Evolutionary conservation across 2,888 invertebrate genomes (phyloP).

Genomic region (Dolomedes plantarius): DNA sequence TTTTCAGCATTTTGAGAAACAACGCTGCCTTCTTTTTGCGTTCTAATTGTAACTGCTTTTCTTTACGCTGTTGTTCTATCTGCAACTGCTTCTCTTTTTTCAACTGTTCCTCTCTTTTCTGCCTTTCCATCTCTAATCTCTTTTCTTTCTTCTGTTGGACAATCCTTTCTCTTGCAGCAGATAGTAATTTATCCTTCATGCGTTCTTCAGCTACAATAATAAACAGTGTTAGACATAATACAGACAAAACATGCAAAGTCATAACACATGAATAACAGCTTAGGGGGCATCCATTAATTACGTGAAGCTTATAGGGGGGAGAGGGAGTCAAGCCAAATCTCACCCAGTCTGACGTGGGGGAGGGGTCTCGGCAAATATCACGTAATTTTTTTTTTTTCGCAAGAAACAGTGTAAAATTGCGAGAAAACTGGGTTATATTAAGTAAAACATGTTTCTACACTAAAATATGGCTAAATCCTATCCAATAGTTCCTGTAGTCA

Average conservation of each 20-base stretch:
- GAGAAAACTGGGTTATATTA: too few relatives aligned
- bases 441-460: too few relatives aligned
- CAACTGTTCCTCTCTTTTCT: conserved; percentile 44
- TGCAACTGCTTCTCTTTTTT: conserved; percentile 72
- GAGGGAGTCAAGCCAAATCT: too few relatives aligned
- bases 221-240: background rate
- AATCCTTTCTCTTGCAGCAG: conserved; percentile 77
- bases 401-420: too few relatives aligned
- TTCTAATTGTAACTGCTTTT: conserved; percentile 79
- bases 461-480: too few relatives aligned
- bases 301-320: too few relatives aligned
- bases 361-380: too few relatives aligned
- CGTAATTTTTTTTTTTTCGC: too few relatives aligned
- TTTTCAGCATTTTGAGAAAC: conserved; percentile 80
- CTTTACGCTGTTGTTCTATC: conserved; percentile 76
- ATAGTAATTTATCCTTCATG: conserved; percentile 74
- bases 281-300: too few relatives aligned
- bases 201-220: conserved; percentile 76
- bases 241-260: background rate
- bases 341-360: too few relatives aligned
- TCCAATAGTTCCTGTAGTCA: too few relatives aligned
- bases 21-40: conserved; percentile 88
- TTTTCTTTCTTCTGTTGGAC: conserved; percentile 72
- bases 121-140: conserved; percentile 31
- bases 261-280: too few relatives aligned